Conservation (phyloP, 2,113 vertebrate species). For the Pleuronectes platessa region DNA sequence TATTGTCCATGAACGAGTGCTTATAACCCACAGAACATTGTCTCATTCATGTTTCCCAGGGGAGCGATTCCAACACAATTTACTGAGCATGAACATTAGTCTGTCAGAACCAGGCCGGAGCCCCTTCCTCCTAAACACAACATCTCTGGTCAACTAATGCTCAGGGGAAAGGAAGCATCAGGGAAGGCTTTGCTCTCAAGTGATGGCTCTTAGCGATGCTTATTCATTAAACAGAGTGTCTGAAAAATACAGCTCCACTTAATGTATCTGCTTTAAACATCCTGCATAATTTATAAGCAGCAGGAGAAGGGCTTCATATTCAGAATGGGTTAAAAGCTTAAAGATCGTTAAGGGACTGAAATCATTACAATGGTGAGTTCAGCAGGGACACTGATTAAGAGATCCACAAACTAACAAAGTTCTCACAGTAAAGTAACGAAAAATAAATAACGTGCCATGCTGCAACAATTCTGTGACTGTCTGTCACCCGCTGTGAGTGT, state of each 20-base stretch:
- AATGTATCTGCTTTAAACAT: constrained; percentile 77
- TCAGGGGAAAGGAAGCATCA: constrained; percentile 48
- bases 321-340: constrained; percentile 76
- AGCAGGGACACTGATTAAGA: constrained; percentile 58
- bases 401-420: constrained; percentile 10
- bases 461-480: background rate
- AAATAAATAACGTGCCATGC: constrained; percentile 13
- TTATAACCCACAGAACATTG: constrained; percentile 67
- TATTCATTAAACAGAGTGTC: constrained; percentile 80
- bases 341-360: constrained; percentile 60
- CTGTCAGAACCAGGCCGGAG: constrained; percentile 60
- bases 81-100: constrained; percentile 66
- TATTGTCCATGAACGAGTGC: constrained; percentile 67
- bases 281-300: constrained; percentile 77
- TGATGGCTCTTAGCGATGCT: constrained; percentile 70
- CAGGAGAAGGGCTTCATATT: constrained; percentile 58
- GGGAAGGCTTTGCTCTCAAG: constrained; percentile 69
- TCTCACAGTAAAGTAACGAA: constrained; percentile 12
- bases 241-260: constrained; percentile 70
- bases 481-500: background rate
- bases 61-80: constrained; percentile 75
- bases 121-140: constrained; percentile 49
- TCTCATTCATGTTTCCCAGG: constrained; percentile 67
- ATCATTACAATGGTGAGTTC: constrained; percentile 23
- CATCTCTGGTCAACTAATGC: constrained; percentile 60